A percentile compares a stretch with the other conserved stretches of the same genome.
Conservation (phyloP, 64 coral and sea anemone species). For the Hydrozoanthus tunicans region DNA sequence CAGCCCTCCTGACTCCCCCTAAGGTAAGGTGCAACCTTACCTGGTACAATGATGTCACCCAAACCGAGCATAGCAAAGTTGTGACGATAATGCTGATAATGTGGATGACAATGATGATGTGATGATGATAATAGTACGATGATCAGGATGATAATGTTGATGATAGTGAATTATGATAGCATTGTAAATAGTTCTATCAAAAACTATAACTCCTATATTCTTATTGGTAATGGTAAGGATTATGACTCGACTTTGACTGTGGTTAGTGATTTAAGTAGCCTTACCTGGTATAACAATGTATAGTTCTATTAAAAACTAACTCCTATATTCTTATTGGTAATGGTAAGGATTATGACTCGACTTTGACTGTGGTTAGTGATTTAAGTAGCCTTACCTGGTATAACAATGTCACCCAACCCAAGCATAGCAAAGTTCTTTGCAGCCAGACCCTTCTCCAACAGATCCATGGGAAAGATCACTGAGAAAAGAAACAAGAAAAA, state of each 20-base stretch:
- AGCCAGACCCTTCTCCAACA: slow-evolving; percentile 90
- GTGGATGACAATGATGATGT: too few relatives aligned
- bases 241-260: neutral
- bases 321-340: neutral
- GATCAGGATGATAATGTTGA: neutral
- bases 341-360: neutral
- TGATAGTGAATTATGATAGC: neutral
- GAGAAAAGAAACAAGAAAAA: neutral
- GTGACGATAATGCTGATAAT: too few relatives aligned
- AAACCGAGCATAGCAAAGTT: too few relatives aligned
- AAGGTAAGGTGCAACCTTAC: too few relatives aligned
- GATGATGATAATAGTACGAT: neutral
- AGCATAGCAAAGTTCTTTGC: slow-evolving; percentile 99
- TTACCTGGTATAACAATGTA: slow-evolving; percentile 87
- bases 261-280: neutral
- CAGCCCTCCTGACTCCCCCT: too few relatives aligned
- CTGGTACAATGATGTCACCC: too few relatives aligned
- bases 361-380: neutral
- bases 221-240: neutral
- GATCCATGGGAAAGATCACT: slow-evolving; percentile 99
- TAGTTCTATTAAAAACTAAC: too few relatives aligned
- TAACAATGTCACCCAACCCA: slow-evolving; percentile 98
- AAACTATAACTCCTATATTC: too few relatives aligned
- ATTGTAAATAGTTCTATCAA: too few relatives aligned
- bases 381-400: slow-evolving; percentile 76